phyloP scores from a whole-genome alignment of 1,140 invertebrate genomes.

The Acromyrmex echinatior region DNA sequence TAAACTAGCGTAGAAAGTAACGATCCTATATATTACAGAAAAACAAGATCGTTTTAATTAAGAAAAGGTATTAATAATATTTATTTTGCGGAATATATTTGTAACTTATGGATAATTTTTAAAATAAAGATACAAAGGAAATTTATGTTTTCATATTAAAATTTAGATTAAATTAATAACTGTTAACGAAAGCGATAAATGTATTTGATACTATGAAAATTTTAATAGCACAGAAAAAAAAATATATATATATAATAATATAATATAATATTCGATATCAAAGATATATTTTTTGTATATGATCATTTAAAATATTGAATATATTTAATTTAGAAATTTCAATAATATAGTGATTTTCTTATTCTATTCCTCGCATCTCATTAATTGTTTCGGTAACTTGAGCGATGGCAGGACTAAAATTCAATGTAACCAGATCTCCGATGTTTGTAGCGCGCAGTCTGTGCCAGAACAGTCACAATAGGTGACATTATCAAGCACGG shows the following conservation, averaged over 20 bases:
- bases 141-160: not conserved
- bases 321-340: not conserved
- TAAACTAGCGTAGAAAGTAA: not conserved
- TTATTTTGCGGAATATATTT: not conserved
- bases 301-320: not conserved
- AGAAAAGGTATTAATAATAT: not conserved
- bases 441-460: constrained; percentile 53
- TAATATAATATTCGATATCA: not conserved
- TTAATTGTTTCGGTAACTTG: constrained; percentile 45
- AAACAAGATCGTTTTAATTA: constrained; percentile 3
- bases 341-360: not conserved
- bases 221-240: not conserved
- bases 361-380: not conserved
- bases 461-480: constrained; percentile 59
- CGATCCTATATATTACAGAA: not conserved
- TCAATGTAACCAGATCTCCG: constrained; percentile 51
- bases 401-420: constrained; percentile 33
- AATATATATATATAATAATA: not conserved
- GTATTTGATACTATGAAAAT: not conserved
- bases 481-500: constrained; percentile 64
- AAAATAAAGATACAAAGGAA: not conserved
- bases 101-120: not conserved
- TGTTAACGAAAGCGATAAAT: not conserved
- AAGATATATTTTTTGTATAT: not conserved
- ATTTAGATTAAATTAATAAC: constrained; percentile 22